Conservation (phyloP, 2,888 invertebrate species). For the Lycaena phlaeas region DNA sequence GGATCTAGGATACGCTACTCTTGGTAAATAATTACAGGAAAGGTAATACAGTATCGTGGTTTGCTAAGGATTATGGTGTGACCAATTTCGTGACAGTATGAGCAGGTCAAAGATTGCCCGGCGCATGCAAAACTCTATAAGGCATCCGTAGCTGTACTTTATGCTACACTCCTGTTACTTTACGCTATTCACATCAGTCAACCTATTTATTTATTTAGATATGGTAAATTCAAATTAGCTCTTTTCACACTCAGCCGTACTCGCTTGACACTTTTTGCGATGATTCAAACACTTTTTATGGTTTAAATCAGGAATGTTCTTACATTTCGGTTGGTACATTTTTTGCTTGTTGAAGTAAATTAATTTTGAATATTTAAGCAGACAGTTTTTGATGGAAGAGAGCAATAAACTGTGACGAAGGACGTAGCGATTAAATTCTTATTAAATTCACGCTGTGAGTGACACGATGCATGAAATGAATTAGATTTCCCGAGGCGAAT, state of each 20-base stretch:
- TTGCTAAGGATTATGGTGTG: slow-evolving; percentile 6
- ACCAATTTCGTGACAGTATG: slow-evolving; percentile 12
- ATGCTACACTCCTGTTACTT: slow-evolving; percentile 44
- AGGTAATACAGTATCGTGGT: slow-evolving; percentile 8
- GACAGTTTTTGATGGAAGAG: background rate
- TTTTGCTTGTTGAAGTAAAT: slow-evolving; percentile 7
- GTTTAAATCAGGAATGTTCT: background rate
- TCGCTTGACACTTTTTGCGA: slow-evolving; percentile 1
- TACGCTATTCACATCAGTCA: slow-evolving; percentile 37
- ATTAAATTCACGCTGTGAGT: slow-evolving; percentile 34
- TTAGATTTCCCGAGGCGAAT: slow-evolving; percentile 17
- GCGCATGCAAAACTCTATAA: slow-evolving; percentile 23
- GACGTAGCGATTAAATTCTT: slow-evolving; percentile 47
- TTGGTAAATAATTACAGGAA: slow-evolving; percentile 6
- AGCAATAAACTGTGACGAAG: slow-evolving; percentile 27
- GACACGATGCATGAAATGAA: slow-evolving; percentile 44
- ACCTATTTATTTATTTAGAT: slow-evolving; percentile 19
- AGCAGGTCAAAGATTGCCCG: slow-evolving; percentile 27
- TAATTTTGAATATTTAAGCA: slow-evolving; percentile 6
- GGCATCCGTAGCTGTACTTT: slow-evolving; percentile 25
- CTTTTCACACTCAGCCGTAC: background rate
- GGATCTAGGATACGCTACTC: slow-evolving; percentile 7
- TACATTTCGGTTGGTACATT: background rate
- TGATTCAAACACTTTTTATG: background rate
- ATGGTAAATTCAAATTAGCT: slow-evolving; percentile 6